Percentiles rank a stretch among this genome's conserved stretches.
These are phyloP conservation scores for Agonopterix alstromeriana DNA, from an alignment of 2,888 invertebrate species.

Conservation along the genomic window DNA sequence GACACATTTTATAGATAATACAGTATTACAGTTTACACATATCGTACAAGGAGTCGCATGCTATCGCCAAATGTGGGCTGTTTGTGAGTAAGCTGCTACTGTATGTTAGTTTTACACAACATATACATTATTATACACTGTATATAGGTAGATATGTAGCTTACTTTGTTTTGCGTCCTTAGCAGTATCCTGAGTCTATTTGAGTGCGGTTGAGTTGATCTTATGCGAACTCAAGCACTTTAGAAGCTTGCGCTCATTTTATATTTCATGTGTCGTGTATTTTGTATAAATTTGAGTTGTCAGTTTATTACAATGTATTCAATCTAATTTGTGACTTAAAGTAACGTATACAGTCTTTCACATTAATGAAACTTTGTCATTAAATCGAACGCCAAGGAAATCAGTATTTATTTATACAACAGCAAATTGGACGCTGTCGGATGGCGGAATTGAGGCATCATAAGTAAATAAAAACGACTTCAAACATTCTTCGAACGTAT, in stretches of 20 bases:
- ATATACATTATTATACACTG: slow-evolving; percentile 28
- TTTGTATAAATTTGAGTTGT: too few species aligned
- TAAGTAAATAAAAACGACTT: slow-evolving; percentile 3
- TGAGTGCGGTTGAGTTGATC: background rate
- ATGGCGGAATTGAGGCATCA: background rate
- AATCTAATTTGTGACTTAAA: too few species aligned
- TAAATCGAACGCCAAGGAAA: too few species aligned
- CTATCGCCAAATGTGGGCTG: slow-evolving; percentile 48
- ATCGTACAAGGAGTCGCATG: slow-evolving; percentile 36
- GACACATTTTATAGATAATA: slow-evolving; percentile 25
- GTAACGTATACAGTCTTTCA: too few species aligned
- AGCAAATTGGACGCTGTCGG: too few species aligned
- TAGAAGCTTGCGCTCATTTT: background rate
- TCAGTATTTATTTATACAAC: too few species aligned
- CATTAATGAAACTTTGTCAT: too few species aligned
- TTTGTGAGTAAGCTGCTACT: slow-evolving; percentile 65
- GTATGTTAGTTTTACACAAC: slow-evolving; percentile 55
- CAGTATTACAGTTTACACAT: slow-evolving; percentile 22
- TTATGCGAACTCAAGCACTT: background rate
- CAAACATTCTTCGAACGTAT: background rate
- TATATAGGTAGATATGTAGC: slow-evolving; percentile 31
- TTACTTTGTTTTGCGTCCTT: slow-evolving; percentile 47
- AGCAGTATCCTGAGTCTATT: slow-evolving; percentile 17
- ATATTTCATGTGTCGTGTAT: too few species aligned
- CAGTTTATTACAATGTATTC: too few species aligned